phyloP scores from a whole-genome alignment of 2,888 invertebrate genomes.

The Tetrapedia diversipes region DNA sequence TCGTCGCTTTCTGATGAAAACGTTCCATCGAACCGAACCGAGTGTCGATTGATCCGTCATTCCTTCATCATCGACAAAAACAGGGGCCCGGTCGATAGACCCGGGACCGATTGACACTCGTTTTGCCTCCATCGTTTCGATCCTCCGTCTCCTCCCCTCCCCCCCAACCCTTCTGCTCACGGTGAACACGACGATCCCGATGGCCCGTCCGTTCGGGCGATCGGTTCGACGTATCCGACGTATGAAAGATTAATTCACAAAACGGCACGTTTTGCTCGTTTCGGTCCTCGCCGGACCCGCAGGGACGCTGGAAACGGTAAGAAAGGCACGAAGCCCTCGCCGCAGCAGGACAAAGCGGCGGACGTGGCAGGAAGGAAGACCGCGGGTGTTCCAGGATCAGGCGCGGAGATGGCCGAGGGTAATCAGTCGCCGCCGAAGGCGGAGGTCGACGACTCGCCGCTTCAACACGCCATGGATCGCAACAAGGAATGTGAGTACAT shows the following conservation, averaged over 20 bases:
- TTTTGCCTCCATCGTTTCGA: conserved; percentile 40
- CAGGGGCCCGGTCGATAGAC: conserved; percentile 49
- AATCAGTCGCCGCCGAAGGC: conserved; percentile 93
- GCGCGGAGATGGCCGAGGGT: conserved; percentile 81
- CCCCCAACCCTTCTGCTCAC: neutral
- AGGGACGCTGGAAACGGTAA: conserved; percentile 74
- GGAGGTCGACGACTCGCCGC: conserved; percentile 96
- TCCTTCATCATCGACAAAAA: conserved; percentile 67
- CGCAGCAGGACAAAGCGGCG: conserved; percentile 75
- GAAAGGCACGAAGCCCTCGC: conserved; percentile 75
- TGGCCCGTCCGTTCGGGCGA: neutral
- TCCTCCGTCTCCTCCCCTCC: conserved; percentile 9
- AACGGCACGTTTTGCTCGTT: conserved; percentile 69
- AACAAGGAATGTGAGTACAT: conserved; percentile 97
- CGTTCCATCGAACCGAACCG: conserved; percentile 52
- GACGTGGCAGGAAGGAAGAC: conserved; percentile 75
- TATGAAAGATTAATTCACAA: conserved; percentile 74
- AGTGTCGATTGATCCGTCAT: conserved; percentile 73
- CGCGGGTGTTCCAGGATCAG: conserved; percentile 73
- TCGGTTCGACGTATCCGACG: conserved; percentile 37
- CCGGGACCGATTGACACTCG: conserved; percentile 67
- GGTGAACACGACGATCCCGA: neutral
- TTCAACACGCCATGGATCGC: conserved; percentile 96
- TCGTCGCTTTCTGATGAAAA: conserved; percentile 66
- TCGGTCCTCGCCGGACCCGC: conserved; percentile 61